Evolutionary conservation across 2,888 invertebrate species (phyloP), one percentile per base, ranked within the genome.

Genomic region (Volucella bombylans): DNA sequence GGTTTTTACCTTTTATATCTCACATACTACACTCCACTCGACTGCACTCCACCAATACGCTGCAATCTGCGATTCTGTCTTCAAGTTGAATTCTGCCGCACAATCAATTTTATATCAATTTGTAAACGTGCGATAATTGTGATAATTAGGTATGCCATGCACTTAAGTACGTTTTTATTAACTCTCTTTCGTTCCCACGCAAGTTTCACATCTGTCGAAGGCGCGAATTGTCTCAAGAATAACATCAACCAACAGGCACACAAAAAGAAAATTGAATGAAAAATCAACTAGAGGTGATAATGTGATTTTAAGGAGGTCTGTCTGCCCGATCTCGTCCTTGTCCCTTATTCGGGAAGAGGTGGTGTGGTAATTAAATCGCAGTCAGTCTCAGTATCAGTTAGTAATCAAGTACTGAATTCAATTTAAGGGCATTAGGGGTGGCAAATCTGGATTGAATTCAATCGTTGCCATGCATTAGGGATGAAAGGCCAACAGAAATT

Each of bases 91-190:
- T 31, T 31, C 50, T 50, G 57, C 67, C 57, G 79, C 50, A 73
- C 90, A 91, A 91, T 91, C 91, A 91, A 91, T 91, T 91, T 90
- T 90, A 89, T 90, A 90, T 90, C 90, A 91, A 91, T 90, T 91
- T 91, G 91, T 90, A 89, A 90, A 90, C 90, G 90, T 89, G 89
- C 90, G 90, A 91, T 90, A 90, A 91, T 91, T 90, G 90, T 89
- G 90, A 90, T 91, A 91, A 91, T 91, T 91, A 90, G 90, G 89
- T 89, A 88, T 87, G 82, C 83, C 73, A 78, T 39, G 85, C 81
- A 85, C 85, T 85, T 85, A 81, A 85, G 76, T 85, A 81, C 85
- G 81, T 85, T 85, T 85, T 85, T 85, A 85, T 85, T 85, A 81
- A 76, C 71, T 73, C 50, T 69, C 62, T 72, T 45, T 23, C 62